Base-by-base conservation (phyloP, 37 sponge, comb jelly and placozoan species). In the Geodia barretti region DNA sequence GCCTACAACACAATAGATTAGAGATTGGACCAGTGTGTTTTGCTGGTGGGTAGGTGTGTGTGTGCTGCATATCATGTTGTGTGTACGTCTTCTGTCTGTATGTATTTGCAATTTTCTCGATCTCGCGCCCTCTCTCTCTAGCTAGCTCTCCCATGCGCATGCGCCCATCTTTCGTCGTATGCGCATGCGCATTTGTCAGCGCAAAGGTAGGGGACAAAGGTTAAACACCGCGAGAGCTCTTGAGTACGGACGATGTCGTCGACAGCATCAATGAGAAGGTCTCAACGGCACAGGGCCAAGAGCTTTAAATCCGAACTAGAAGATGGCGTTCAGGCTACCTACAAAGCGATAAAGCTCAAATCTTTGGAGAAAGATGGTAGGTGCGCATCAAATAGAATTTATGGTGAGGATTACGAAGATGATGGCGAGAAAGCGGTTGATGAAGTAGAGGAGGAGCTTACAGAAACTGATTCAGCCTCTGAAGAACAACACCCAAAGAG, bases 21-120 rank as follows among this genome's bases (percentile, higher is more conserved):
- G 61, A 59, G 39, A 30, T 80, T 31, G 81, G 81, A 34, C 81
- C 81, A 0, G 36, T 80, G n/a, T 80, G 81, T 61, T 80, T 79
- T 47, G 54, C 54, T 47, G 54, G 54, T 14, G 54, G 54, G 14
- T 47, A 47, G 54, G 7, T 47, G 54, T n/a, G n/a, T n/a, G n/a
- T n/a, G n/a, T n/a, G n/a, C n/a, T n/a, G n/a, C n/a, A n/a, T n/a
- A n/a, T n/a, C n/a, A n/a, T n/a, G n/a, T 47, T 17, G 54, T 47
- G 14, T 47, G 54, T 47, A 7, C 11, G 14, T 47, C 54, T 14
- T 47, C 14, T 47, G 7, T 47, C 11, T 47, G 54, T 47, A 17
- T 17, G 7, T 17, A 47, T 17, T 17, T 47, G 7, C 54, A 47
- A 17, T 7, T 47, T 47, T 47, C 54, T n/a, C n/a, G n/a, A n/a